phyloP scores from a whole-genome alignment of 2,113 vertebrate genomes.

The Pelusios castaneus region DNA sequence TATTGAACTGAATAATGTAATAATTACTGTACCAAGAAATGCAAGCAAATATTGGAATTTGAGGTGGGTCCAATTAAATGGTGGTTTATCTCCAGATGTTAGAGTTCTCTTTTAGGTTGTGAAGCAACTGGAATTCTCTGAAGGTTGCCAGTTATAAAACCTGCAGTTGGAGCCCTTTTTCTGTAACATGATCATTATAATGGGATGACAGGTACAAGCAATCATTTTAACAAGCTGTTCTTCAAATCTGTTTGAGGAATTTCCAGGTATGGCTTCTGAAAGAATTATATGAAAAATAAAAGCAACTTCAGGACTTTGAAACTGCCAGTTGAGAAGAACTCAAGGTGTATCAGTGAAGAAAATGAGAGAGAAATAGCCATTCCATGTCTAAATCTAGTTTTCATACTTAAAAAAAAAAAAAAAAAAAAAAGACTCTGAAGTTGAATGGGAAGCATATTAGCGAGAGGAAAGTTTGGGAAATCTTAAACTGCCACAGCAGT shows the following conservation, averaged over 20 bases:
- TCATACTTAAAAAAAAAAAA: too few relatives aligned
- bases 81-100: conserved; percentile 15
- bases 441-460: background rate
- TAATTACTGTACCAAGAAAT: background rate
- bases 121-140: conserved; percentile 25
- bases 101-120: conserved; percentile 14
- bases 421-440: background rate
- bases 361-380: background rate
- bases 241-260: conserved; percentile 39
- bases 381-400: background rate
- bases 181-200: conserved; percentile 47
- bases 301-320: background rate
- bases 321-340: background rate
- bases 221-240: conserved; percentile 49
- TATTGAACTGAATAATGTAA: background rate
- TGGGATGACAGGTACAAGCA: conserved; percentile 54
- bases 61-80: background rate
- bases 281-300: conserved; percentile 38
- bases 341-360: background rate
- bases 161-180: conserved; percentile 1
- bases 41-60: background rate
- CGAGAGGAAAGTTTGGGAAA: background rate
- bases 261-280: conserved; percentile 37
- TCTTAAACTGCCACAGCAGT: background rate
- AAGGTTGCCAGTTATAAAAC: conserved; percentile 22